Percentiles rank a stretch among this genome's conserved stretches.
These are phyloP conservation scores for Orchesella flavescens DNA, from an alignment of 2,888 invertebrate genomes.

Conservation along the genomic window DNA sequence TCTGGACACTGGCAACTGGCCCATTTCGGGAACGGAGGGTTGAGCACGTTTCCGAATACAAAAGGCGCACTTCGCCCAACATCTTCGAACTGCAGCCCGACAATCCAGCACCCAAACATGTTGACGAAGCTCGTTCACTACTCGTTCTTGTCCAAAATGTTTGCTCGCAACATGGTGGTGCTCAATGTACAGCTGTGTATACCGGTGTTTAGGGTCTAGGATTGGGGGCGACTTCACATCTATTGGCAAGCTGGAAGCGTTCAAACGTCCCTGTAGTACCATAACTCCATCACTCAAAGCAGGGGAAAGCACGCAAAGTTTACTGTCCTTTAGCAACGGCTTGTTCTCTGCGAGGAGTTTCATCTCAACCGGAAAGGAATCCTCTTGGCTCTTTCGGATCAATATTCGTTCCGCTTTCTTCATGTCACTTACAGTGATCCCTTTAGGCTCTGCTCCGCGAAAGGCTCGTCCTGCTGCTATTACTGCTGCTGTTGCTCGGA, in stretches of 20 bases:
- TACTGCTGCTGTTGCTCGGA: conserved; percentile 29
- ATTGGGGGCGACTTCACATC: conserved; percentile 26
- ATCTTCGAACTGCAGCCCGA: conserved; percentile 20
- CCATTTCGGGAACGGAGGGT: conserved; percentile 36
- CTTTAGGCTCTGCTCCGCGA: not conserved
- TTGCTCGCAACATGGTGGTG: not conserved
- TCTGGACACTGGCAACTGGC: conserved; percentile 16
- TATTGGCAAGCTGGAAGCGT: too few species aligned
- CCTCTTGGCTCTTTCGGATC: conserved; percentile 3
- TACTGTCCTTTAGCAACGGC: not conserved
- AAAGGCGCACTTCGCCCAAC: not conserved
- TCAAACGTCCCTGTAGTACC: conserved; percentile 18
- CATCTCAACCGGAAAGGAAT: conserved; percentile 35
- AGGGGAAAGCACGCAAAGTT: conserved; percentile 16
- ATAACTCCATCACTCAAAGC: conserved; percentile 21
- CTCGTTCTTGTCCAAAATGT: conserved; percentile 31
- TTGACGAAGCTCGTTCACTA: conserved; percentile 27
- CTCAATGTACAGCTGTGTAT: conserved; percentile 8
- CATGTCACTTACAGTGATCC: conserved; percentile 14
- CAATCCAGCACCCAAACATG: conserved; percentile 10
- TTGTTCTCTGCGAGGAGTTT: not conserved
- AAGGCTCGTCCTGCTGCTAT: not conserved
- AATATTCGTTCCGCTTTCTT: not conserved
- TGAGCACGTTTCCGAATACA: conserved; percentile 3
- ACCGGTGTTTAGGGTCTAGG: conserved; percentile 17